Evolutionary conservation across 2,888 invertebrate genomes (phyloP).

Genomic region (Pterostichus madidus): DNA sequence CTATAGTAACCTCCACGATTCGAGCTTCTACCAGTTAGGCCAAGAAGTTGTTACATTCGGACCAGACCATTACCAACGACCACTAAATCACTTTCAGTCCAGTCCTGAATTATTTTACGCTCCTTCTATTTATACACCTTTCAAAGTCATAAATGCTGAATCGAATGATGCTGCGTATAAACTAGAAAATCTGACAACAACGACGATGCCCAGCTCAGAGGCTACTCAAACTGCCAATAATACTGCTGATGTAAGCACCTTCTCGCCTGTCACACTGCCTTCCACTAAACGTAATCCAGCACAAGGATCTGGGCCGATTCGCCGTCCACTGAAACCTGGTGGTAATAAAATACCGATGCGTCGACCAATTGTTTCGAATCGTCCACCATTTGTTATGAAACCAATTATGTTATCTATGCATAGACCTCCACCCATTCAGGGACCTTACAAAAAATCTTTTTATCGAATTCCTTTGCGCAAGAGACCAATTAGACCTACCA

Average conservation of each 20-base stretch:
- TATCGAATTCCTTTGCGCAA: conserved; percentile 55
- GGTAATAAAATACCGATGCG: conserved; percentile 21
- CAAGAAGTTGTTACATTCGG: neutral
- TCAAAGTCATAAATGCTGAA: neutral
- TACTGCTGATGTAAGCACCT: neutral
- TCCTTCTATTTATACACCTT: neutral
- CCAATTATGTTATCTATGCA: conserved; percentile 64
- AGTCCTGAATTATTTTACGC: conserved; percentile 39
- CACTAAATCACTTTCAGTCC: conserved; percentile 6
- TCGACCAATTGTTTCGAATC: conserved; percentile 58
- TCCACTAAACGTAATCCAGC: conserved; percentile 16
- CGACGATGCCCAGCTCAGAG: neutral
- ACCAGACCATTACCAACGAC: conserved; percentile 7
- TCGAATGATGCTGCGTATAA: neutral
- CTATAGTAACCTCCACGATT: conserved; percentile 26
- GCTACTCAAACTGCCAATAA: neutral
- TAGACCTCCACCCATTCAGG: conserved; percentile 59
- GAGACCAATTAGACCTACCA: conserved; percentile 52
- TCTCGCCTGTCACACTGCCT: neutral
- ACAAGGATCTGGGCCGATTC: conserved; percentile 3
- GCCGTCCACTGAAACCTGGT: conserved; percentile 4
- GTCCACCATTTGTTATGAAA: conserved; percentile 65
- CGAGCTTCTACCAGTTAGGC: neutral
- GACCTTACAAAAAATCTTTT: conserved; percentile 59
- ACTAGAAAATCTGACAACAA: neutral